A percentile compares a stretch with the other conserved stretches of the same genome.
phyloP scores from a whole-genome alignment of 2,888 invertebrate genomes.

The Sarcophaga subvicina region DNA sequence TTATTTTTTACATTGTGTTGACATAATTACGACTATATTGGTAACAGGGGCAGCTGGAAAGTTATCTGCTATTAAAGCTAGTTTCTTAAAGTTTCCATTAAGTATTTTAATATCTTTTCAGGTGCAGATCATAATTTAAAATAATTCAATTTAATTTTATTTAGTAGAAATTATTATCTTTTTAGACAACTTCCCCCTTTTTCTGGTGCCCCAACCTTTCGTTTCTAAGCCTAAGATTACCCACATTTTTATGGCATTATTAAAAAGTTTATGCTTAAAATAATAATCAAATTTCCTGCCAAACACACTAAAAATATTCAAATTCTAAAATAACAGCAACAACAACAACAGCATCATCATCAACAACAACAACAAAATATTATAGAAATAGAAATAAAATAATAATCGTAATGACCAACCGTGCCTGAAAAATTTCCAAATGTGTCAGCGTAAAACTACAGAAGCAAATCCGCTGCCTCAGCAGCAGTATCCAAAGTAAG shows the following conservation, averaged over 20 bases:
- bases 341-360: conserved; percentile 37
- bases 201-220: background rate
- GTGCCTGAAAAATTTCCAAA: conserved; percentile 58
- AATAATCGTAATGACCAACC: conserved; percentile 68
- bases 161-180: background rate
- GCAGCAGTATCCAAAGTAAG: conserved; percentile 18
- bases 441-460: conserved; percentile 45
- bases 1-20: no score
- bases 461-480: background rate
- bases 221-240: conserved; percentile 35
- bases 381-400: conserved; percentile 60
- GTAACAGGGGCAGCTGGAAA: no score
- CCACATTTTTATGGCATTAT: conserved; percentile 50
- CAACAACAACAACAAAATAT: conserved; percentile 57
- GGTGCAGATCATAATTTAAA: background rate
- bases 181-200: background rate
- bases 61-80: no score
- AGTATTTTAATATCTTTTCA: background rate
- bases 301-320: conserved; percentile 44
- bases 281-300: conserved; percentile 66
- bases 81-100: background rate
- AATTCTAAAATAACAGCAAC: conserved; percentile 30
- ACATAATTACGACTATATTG: no score
- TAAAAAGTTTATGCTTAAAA: conserved; percentile 61
- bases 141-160: background rate